phyloP scores from a whole-genome alignment of 53 echinoderm and acorn worm species.

The Arbacia lixula region DNA sequence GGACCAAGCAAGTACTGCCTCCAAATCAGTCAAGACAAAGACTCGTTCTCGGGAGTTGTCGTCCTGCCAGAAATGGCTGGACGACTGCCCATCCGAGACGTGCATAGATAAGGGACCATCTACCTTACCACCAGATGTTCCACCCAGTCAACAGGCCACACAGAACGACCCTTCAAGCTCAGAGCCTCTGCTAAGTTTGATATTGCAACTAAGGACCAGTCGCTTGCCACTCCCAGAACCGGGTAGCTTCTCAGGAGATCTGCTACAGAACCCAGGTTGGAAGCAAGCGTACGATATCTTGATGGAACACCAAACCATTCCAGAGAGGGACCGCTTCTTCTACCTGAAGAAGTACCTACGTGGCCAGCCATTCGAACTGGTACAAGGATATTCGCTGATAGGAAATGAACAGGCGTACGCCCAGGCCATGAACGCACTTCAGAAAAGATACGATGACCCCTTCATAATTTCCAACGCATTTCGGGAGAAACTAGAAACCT shows the following conservation, averaged over 20 bases:
- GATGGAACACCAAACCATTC: neutral
- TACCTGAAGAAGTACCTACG: slow-evolving; percentile 6
- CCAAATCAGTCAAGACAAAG: neutral
- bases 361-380: neutral
- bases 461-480: slow-evolving; percentile 55
- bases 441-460: slow-evolving; percentile 44
- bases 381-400: slow-evolving; percentile 11
- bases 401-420: neutral
- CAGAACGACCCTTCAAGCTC: neutral
- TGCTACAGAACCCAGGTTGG: slow-evolving; percentile 53
- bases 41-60: neutral
- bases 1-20: neutral
- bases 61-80: neutral
- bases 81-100: neutral
- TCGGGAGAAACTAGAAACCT: slow-evolving; percentile 42
- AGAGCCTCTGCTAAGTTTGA: neutral
- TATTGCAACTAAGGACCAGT: slow-evolving; percentile 6
- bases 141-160: neutral
- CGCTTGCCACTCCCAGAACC: slow-evolving; percentile 63
- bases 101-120: too few relatives aligned
- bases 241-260: slow-evolving; percentile 52
- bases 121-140: neutral
- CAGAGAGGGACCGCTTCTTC: neutral
- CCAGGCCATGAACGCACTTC: slow-evolving; percentile 17
- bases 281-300: slow-evolving; percentile 42